Conservation (phyloP, 2,797 vertebrate genomes). For the Avahi laniger region DNA sequence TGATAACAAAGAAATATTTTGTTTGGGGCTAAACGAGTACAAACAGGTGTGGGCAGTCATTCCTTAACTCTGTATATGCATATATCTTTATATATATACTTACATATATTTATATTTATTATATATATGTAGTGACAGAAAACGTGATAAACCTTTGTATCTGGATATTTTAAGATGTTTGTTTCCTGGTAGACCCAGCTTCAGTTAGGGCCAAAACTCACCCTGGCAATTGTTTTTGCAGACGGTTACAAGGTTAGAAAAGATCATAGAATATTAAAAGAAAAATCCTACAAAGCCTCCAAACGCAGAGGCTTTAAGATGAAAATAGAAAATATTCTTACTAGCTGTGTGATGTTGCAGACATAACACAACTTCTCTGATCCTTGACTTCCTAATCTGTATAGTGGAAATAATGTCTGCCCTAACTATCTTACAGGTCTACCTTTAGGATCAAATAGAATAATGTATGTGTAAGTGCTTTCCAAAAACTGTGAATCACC, state of each 20-base stretch:
- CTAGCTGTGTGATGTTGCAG: neutral
- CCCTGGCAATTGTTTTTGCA: neutral
- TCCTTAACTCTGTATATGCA: neutral
- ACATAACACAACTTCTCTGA: neutral
- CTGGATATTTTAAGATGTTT: conserved; percentile 28
- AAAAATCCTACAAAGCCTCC: conserved; percentile 25
- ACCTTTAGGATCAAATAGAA: conserved; percentile 25
- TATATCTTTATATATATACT: neutral
- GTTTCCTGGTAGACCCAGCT: neutral
- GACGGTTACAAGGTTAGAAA: conserved; percentile 5
- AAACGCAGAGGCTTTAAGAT: conserved; percentile 2
- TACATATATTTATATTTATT: neutral
- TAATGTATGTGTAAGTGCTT: neutral
- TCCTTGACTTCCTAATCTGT: neutral
- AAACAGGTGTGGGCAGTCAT: neutral
- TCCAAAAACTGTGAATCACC: conserved; percentile 28
- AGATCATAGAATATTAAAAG: neutral
- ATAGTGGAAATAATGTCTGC: conserved; percentile 10
- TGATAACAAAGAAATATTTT: conserved; percentile 27
- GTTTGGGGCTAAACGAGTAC: neutral
- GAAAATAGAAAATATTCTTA: conserved; percentile 26
- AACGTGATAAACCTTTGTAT: neutral
- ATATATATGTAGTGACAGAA: neutral
- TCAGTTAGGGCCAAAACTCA: neutral
- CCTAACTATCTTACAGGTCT: neutral